Conservation (phyloP, 2,888 invertebrate genomes). For the Tetrapedia diversipes region DNA sequence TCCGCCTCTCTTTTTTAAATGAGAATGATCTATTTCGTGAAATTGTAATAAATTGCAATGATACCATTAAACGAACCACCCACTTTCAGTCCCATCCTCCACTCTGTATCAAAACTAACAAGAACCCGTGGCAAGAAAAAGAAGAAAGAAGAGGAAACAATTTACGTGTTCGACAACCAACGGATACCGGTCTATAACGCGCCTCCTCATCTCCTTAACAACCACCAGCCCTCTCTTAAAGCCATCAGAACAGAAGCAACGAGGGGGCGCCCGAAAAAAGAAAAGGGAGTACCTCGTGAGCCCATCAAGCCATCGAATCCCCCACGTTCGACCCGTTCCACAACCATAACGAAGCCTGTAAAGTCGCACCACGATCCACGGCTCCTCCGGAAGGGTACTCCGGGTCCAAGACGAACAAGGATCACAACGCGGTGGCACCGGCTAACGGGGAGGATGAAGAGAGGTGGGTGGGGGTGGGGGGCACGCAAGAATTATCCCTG, state of each 20-base stretch:
- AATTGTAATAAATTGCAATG: no score
- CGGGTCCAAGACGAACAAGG: constrained; percentile 20
- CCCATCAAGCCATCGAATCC: no score
- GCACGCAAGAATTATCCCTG: constrained; percentile 50
- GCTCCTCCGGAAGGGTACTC: constrained; percentile 15
- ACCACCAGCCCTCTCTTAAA: neutral
- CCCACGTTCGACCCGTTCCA: neutral
- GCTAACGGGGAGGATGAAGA: neutral
- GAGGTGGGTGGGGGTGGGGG: neutral
- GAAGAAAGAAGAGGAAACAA: neutral
- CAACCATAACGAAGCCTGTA: constrained; percentile 11
- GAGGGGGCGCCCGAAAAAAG: neutral
- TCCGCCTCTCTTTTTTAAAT: no score
- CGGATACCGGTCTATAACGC: neutral
- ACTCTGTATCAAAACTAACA: neutral
- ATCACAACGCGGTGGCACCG: neutral
- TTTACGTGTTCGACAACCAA: neutral
- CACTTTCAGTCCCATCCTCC: neutral
- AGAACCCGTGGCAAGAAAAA: neutral
- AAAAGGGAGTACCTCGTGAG: neutral
- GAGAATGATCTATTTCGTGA: no score
- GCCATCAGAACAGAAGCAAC: neutral
- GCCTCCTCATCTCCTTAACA: neutral
- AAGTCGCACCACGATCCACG: constrained; percentile 1
- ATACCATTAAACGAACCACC: neutral